phyloP scores from a whole-genome alignment of 2,888 invertebrate species.

The Oegoconia quadripuncta region DNA sequence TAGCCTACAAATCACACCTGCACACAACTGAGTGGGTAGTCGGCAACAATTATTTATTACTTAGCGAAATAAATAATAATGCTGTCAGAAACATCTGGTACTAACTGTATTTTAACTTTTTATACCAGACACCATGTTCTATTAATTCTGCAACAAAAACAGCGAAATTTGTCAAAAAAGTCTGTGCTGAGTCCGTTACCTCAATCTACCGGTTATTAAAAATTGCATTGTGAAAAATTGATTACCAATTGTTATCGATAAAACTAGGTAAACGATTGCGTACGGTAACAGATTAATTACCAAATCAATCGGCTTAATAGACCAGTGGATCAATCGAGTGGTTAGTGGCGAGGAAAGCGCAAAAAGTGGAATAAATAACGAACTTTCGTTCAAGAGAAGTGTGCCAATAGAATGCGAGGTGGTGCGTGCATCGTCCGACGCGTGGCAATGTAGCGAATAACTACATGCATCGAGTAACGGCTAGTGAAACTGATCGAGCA shows the following conservation, averaged over 20 bases:
- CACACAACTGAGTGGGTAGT: no score
- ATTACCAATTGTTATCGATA: constrained; percentile 5
- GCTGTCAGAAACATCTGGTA: no score
- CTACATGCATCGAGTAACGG: constrained; percentile 44
- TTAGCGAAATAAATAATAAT: no score
- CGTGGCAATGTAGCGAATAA: constrained; percentile 42
- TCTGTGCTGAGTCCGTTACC: neutral
- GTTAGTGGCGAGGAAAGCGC: constrained; percentile 44
- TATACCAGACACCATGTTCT: no score
- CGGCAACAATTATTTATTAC: no score
- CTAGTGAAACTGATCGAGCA: constrained; percentile 54
- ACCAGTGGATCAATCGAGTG: constrained; percentile 44
- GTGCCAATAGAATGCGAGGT: constrained; percentile 56
- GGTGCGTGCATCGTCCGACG: constrained; percentile 40
- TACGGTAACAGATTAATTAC: constrained; percentile 33
- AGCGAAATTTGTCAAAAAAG: no score
- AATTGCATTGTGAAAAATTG: constrained; percentile 4
- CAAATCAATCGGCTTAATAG: constrained; percentile 39
- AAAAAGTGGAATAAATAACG: constrained; percentile 62
- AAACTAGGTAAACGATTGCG: constrained; percentile 24
- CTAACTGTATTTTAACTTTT: no score
- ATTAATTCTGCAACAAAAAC: no score
- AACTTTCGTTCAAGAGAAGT: constrained; percentile 67
- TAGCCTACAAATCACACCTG: no score
- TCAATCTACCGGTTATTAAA: neutral